Base-by-base conservation (phyloP, 2,797 vertebrate genomes). In the Chelon auratus region DNA sequence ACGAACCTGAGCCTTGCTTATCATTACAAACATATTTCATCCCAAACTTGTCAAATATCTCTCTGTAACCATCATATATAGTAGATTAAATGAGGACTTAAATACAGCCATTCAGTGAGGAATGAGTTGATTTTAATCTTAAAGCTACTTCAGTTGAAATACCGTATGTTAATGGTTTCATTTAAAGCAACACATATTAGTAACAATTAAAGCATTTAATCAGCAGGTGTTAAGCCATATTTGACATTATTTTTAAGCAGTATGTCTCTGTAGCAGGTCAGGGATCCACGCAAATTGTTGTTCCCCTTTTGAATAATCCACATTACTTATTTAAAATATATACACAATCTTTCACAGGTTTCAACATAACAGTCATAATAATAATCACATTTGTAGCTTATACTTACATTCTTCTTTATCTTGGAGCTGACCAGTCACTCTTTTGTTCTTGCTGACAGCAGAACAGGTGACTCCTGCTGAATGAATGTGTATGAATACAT, bases 401-500 rank as follows among this genome's bases (percentile, higher is more conserved):
- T 10, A 50, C n/a, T 11, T 70, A 86, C 87, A 84, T 54, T 87
- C 75, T 17, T 36, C 26, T 15, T 14, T 61, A 9, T 17, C 22
- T 18, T 3, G 40, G 36, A 54, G 57, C 54, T 12, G 24, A 0
- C 42, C 30, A 5, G 30, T 62, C 61, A 20, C 43, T 22, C 64
- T 52, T 14, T 1, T 13, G 40, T 70, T 54, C 64, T 62, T 26
- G 12, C 15, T 51, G 55, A 42, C 9, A 11, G 50, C 45, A 24
- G 50, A 72, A 30, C 71, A 81, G 86, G 69, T 83, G 80, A 78
- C 76, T 81, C 36, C 58, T 57, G 52, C 51, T 50, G 24, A 20
- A 42, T 73, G 56, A 79, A 68, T 69, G 47, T 14, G 20, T 20
- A 26, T 74, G 74, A 84, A 62, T 20, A 62, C 33, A 56, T 75